Evolutionary conservation across 2,888 invertebrate genomes (phyloP), one percentile per base, ranked within the genome.

Genomic region (Pseudanteris insignis): DNA sequence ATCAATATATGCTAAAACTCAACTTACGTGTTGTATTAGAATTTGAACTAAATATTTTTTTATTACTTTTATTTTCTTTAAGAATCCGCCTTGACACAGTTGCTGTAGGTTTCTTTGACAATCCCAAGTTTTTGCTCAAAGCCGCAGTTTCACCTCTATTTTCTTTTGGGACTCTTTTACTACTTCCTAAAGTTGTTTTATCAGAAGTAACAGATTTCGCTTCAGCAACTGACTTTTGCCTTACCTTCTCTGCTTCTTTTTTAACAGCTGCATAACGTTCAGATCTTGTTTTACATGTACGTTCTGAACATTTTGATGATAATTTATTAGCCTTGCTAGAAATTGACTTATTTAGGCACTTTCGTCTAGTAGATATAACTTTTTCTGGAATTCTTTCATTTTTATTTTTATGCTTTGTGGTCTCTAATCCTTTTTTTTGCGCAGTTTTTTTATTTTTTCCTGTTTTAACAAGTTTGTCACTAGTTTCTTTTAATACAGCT

Each of bases 241-340:
- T 18, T 6, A 6, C 18, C 10, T 34, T 46, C 2, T 30, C 37
- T 40, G 47, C n/a, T 9, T 60, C 46, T 10, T 62, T 58, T 30
- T 54, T 63, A 5, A 13, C n/a, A 1, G 54, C 26, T 15, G 34
- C 33, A 2, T 40, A 44, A 8, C 48, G 60, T 2, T 69, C 68
- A 7, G 53, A 25, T 14, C 55, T 59, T 7, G 65, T 30, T 33
- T 64, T 66, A 9, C 32, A 53, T 6, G 32, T 46, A 1, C 37
- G 40, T 6, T 58, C 63, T 2, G 65, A 60, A 10, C n/a, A 34
- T 11, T 38, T 54, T 2, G 44, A 53, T n/a, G 82, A 80, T 7
- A 70, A 81, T 74, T 69, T 85, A 83, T 69, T 84, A 80, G 74
- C 85, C 83, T 63, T 85, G 2, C 11, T 11, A 1, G 38, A 75